Base-by-base conservation (phyloP, 2,113 vertebrate species). In the Urocitellus parryii region DNA sequence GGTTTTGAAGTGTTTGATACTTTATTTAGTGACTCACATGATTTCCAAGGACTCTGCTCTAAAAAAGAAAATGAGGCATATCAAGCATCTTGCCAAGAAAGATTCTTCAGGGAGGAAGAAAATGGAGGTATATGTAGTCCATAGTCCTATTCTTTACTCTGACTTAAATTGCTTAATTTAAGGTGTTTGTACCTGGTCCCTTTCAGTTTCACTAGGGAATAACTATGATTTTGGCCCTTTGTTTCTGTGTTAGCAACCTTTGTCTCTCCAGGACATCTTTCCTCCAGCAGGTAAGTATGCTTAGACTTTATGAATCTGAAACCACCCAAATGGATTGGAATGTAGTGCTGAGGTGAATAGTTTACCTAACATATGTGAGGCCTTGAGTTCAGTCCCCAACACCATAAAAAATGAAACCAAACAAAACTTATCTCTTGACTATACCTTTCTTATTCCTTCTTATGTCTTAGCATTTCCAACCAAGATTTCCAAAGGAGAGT, bases 1-100 rank as follows among this genome's bases (percentile, higher is more conserved):
- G 99, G 99, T 18, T 99, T 98, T 0, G 99, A 99, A 97, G 96
- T 99, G 68, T 99, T 99, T 70, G 98, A 98, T 88, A 45, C 98
- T 65, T 53, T 99, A 42, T 98, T 98, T 90, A 97, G 95, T 4
- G 99, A 99, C 22, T 96, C 98, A 70, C 56, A 5, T 53, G 97
- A 98, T 65, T 97, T 96, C 8, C 97, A 97, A 0, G 98, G 97
- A 56, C 83, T 98, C 53, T 98, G 98, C 29, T 98, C 98, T 97
- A 98, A 88, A 87, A 98, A 87, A 45, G 99, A 99, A 85, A 98
- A 98, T 32, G 98, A 98, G 34, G 94, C 96, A 1, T 99, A 99
- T 98, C 48, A 70, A 3, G 73, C 97, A 0, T 98, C 98, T 97
- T 99, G 98, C 96, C 97, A 96, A 37, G 99, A 99, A 95, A 98